Evolutionary conservation across 2,888 invertebrate genomes (phyloP), one percentile per base, ranked within the genome.

Genomic region (Rotaria macrura): DNA sequence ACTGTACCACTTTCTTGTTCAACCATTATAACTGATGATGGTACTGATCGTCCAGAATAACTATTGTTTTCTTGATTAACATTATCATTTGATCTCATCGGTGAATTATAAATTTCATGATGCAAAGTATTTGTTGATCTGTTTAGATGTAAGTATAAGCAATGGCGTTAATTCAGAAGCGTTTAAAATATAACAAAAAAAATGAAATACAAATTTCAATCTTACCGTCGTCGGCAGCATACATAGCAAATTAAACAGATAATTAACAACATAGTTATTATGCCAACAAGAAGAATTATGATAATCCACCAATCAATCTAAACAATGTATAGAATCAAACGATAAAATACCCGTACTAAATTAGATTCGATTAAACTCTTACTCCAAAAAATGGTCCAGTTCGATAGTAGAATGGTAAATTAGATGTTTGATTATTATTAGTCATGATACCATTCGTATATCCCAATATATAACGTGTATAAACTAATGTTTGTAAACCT

Each of bases 291-390:
- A 10, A 74, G 6, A 74, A 43, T 43, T 74, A 74, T 40, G 3
- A 74, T 74, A 40, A 74, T 74, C 74, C 74, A 74, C 74, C 74
- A 74, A 10, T 40, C 74, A 38, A 38, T 9, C 74, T 74, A 74
- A 74, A 74, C 14, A 6, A 72, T 10, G 49, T 49, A 49, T 49
- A 49, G 17, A 49, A 23, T 12, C 9, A 47, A 12, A 47, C 9
- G 14, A 47, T 9, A 47, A 47, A 12, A 12, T 47, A 4, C 14
- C 23, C 9, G 12, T 25, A 6, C 23, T 40, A 40, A 40, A 65
- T 29, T n/a, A 12, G 17, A 65, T n/a, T 29, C 9, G 34, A 65
- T 29, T 10, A 6, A 29, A 14, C 34, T 6, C 17, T 65, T 65
- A 65, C 65, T 34, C 65, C 65, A 34, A 2, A 12, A 29, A 65